phyloP scores from a whole-genome alignment of 2,113 vertebrate species.

The Sylvia atricapilla region DNA sequence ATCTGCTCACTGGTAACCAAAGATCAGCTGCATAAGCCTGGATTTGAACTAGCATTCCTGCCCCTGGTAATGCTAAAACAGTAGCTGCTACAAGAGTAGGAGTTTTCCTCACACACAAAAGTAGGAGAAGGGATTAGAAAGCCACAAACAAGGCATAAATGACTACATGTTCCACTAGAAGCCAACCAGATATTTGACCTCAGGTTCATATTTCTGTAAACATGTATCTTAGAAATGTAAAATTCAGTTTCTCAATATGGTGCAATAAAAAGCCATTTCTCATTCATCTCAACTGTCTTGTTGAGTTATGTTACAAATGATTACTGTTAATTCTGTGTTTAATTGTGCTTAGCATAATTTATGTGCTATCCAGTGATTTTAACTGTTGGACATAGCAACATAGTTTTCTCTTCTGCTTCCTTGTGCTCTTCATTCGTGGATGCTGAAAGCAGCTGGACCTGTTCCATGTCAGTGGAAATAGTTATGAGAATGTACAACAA shows the following conservation, averaged over 20 bases:
- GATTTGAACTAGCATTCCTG: neutral
- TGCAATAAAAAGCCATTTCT: neutral
- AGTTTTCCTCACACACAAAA: neutral
- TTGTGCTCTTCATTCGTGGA: slow-evolving; percentile 62
- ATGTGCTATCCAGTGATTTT: slow-evolving; percentile 47
- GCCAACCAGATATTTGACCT: slow-evolving; percentile 35
- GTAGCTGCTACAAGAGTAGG: neutral
- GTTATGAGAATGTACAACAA: slow-evolving; percentile 31
- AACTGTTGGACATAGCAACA: slow-evolving; percentile 59
- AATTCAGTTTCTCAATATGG: slow-evolving; percentile 1
- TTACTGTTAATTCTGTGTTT: slow-evolving; percentile 65
- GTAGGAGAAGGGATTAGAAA: neutral
- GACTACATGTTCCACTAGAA: neutral
- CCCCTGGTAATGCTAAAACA: neutral
- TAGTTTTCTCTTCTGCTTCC: slow-evolving; percentile 48
- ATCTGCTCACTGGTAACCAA: neutral
- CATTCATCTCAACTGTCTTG: slow-evolving; percentile 50
- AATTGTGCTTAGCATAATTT: slow-evolving; percentile 67
- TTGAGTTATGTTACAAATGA: slow-evolving; percentile 55
- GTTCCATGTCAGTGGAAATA: slow-evolving; percentile 61
- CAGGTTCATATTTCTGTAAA: slow-evolving; percentile 50
- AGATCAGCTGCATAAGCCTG: neutral
- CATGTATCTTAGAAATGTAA: slow-evolving; percentile 20
- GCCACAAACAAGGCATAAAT: neutral
- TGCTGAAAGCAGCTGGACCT: slow-evolving; percentile 64